Evolutionary conservation across 2,113 vertebrate species (phyloP).

Genomic region (Labrus mixtus): DNA sequence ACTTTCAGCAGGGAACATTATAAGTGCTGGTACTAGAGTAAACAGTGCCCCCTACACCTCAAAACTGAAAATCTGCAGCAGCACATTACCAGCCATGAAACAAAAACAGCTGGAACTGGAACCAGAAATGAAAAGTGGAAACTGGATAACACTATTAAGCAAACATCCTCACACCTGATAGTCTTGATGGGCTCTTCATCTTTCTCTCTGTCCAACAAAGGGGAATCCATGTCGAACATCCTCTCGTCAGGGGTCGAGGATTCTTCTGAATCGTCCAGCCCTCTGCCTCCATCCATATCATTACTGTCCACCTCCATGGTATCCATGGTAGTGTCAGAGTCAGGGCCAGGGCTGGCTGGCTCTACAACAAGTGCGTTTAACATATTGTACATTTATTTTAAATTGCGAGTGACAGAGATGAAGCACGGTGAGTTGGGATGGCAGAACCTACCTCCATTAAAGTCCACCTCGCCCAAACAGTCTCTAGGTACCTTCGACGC

Average conservation of each 20-base stretch:
- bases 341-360: slow-evolving; percentile 91
- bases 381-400: neutral
- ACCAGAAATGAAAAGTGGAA: neutral
- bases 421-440: neutral
- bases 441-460: slow-evolving; percentile 91
- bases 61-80: too few species aligned
- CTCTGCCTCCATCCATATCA: slow-evolving; percentile 89
- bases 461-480: slow-evolving; percentile 95
- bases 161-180: slow-evolving; percentile 86
- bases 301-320: slow-evolving; percentile 96
- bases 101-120: neutral
- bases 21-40: too few species aligned
- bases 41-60: too few species aligned
- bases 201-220: slow-evolving; percentile 91
- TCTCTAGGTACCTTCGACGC: slow-evolving; percentile 97
- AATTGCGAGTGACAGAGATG: neutral
- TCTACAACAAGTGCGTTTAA: slow-evolving; percentile 77
- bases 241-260: slow-evolving; percentile 95
- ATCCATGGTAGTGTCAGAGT: slow-evolving; percentile 96
- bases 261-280: slow-evolving; percentile 92
- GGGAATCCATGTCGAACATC: slow-evolving; percentile 94
- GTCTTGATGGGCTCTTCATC: slow-evolving; percentile 94
- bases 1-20: neutral
- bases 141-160: neutral
- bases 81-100: neutral